These are phyloP conservation scores for Stomatorhinus walkeri DNA, from an alignment of 2,797 vertebrate genomes.

Conservation along the genomic window DNA sequence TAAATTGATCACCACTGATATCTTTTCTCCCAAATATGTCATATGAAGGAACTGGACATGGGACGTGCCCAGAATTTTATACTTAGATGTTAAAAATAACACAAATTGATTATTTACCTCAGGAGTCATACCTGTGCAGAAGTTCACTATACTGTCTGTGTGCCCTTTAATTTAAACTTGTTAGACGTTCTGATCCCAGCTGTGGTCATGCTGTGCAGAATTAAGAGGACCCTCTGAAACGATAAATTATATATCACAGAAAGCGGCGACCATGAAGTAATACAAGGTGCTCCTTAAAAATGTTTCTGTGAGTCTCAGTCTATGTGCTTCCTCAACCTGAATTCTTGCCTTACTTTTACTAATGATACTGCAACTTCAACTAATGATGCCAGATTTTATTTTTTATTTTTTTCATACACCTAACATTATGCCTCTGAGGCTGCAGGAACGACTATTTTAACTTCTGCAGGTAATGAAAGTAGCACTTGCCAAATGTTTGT, in stretches of 20 bases:
- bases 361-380: neutral
- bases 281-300: neutral
- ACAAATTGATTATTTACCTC: neutral
- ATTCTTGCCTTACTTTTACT: neutral
- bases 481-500: slow-evolving; percentile 3
- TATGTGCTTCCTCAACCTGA: neutral
- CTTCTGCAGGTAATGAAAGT: neutral
- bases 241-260: neutral
- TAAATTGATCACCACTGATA: neutral
- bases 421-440: neutral
- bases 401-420: neutral
- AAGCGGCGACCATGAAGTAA: neutral
- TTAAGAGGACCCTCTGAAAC: neutral
- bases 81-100: neutral
- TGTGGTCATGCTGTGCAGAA: neutral
- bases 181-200: neutral
- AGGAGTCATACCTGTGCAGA: neutral
- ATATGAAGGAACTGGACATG: neutral
- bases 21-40: neutral
- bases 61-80: neutral
- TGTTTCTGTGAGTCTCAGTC: neutral
- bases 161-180: neutral
- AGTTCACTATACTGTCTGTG: neutral
- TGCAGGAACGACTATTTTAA: neutral
- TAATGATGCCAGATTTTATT: neutral